Evolutionary conservation across 2,113 vertebrate genomes (phyloP).

Genomic region (Grammomys dolichurus): DNA sequence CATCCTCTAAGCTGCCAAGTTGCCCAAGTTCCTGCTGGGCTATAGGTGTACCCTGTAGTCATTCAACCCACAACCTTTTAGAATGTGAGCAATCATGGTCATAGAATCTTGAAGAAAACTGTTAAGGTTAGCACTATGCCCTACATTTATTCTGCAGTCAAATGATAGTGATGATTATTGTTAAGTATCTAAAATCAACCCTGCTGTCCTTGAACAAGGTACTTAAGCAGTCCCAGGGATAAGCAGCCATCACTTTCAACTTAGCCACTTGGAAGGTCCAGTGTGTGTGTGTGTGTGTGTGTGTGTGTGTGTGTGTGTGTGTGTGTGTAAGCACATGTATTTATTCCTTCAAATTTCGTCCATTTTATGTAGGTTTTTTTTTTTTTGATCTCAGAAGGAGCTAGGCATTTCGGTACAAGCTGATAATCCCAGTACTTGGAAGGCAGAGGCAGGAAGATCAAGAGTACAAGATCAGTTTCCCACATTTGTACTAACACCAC

Average conservation of each 20-base stretch:
- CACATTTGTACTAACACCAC: neutral
- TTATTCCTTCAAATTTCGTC: neutral
- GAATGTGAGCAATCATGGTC: neutral
- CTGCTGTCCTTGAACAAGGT: neutral
- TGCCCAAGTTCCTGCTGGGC: constrained; percentile 58
- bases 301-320: neutral
- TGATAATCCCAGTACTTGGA: neutral
- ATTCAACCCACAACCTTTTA: neutral
- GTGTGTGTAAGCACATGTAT: neutral
- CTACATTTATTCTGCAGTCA: neutral
- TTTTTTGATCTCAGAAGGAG: neutral
- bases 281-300: neutral
- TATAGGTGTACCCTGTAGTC: neutral
- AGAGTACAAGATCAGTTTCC: neutral
- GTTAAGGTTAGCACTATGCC: neutral
- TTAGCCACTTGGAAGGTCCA: neutral
- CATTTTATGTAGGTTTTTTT: neutral
- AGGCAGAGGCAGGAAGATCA: neutral
- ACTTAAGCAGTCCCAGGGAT: neutral
- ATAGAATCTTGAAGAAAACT: neutral
- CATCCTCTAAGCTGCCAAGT: constrained; percentile 3
- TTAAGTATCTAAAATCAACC: neutral
- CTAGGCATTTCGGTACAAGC: neutral
- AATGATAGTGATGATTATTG: neutral
- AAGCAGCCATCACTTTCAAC: neutral